Evolutionary conservation across 2,113 vertebrate genomes (phyloP), one percentile per base, ranked within the genome.

Genomic region (Lycocorax pyrrhopterus): DNA sequence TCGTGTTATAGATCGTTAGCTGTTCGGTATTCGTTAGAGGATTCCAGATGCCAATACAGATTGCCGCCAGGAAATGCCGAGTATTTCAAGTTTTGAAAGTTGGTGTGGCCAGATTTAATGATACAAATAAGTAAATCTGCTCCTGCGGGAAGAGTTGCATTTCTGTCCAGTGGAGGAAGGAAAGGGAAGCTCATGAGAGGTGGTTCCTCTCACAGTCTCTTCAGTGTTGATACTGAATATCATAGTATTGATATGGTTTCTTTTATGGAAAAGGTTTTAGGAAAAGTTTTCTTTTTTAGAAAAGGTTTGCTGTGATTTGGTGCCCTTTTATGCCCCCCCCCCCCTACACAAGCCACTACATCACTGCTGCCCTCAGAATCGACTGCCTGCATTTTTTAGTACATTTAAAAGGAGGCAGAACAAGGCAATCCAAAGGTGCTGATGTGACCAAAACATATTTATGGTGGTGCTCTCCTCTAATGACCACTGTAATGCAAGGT

Each of bases 41-140:
- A 39, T 85, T 85, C 69, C 56, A 41, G 25, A 32, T 75, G 44
- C 43, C 35, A 20, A 14, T 74, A 18, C 25, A 84, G 62, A 12
- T 71, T 74, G 51, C 19, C 67, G 71, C 13, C 19, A 62, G 68
- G 84, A 93, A 92, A 89, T 26, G 32, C 29, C 0, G 0, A 91
- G 37, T 44, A 6, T 51, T 86, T 69, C 33, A 73, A 52, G n/a
- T 53, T 95, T 73, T 63, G 43, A 37, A 76, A 87, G 83, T 53
- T n/a, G 71, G 2, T 30, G n/a, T 90, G 87, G 39, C n/a, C 49
- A 46, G 69, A 46, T 83, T 49, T 90, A 82, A 91, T 89, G 75
- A n/a, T 8, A 20, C 4, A 19, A 59, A 37, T n/a, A 27, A 89
- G 53, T 75, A 59, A 74, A 62, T 79, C 22, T 78, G 22, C 13